A percentile compares a stretch with the other conserved stretches of the same genome.
Evolutionary conservation across 2,113 vertebrate species (phyloP).

Genomic region (Pachycephala philippinensis): DNA sequence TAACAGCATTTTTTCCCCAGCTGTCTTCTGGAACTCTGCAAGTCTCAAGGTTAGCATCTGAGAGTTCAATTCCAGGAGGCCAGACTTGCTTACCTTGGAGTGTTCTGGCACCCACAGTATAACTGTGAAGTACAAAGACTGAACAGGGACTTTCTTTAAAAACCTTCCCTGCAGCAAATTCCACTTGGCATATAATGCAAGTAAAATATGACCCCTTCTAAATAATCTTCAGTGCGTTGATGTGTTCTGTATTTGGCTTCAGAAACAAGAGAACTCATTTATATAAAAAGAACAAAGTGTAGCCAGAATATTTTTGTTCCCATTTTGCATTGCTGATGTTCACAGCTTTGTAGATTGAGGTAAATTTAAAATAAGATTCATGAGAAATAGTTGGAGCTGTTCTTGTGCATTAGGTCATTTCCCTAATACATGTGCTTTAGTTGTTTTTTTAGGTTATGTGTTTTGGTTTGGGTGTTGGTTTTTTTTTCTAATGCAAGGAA

Average conservation of each 20-base stretch:
- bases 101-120: background rate
- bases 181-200: background rate
- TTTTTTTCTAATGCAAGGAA: background rate
- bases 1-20: background rate
- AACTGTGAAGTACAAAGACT: background rate
- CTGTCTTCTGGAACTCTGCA: background rate
- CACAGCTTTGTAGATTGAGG: background rate
- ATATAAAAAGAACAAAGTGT: background rate
- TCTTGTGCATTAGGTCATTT: background rate
- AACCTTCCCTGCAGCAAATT: constrained; percentile 1
- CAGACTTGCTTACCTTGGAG: background rate
- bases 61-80: background rate
- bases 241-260: constrained; percentile 2
- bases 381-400: background rate
- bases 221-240: background rate
- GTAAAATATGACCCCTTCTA: constrained; percentile 6
- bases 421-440: background rate
- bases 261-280: background rate
- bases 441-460: background rate
- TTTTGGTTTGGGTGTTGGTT: background rate
- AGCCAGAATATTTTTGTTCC: background rate
- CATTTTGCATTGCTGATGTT: background rate
- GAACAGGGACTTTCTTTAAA: background rate
- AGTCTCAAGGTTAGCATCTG: background rate
- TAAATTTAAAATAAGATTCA: background rate